These are phyloP conservation scores for Atrina japonica DNA, from an alignment of 2,888 invertebrate genomes.

Conservation along the genomic window DNA sequence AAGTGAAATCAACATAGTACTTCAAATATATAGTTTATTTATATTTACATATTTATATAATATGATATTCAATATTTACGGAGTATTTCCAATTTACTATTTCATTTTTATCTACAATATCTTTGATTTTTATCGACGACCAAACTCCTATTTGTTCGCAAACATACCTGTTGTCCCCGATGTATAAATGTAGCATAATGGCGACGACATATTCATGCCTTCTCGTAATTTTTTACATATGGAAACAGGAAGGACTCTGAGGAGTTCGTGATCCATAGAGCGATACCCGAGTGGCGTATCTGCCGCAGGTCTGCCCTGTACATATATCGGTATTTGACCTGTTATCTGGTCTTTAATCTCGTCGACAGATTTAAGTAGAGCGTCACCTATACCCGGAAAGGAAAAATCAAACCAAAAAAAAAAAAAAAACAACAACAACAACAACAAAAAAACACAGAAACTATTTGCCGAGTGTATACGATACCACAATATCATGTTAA, in stretches of 20 bases:
- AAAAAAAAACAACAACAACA: not conserved
- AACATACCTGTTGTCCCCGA: constrained; percentile 83
- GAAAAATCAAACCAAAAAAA: too few species aligned
- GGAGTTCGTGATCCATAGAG: constrained; percentile 52
- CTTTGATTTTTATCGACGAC: too few species aligned
- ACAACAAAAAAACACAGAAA: constrained; percentile 5
- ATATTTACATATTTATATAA: too few species aligned
- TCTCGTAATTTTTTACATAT: constrained; percentile 39
- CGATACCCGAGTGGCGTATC: constrained; percentile 45
- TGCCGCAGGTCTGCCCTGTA: constrained; percentile 42
- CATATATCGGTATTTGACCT: constrained; percentile 44
- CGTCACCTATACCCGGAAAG: not conserved
- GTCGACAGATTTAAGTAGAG: not conserved
- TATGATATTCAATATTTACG: too few species aligned
- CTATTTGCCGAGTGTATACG: not conserved
- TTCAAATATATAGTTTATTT: too few species aligned
- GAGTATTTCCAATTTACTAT: too few species aligned
- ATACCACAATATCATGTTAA: not conserved
- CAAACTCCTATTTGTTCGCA: too few species aligned
- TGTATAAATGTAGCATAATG: constrained; percentile 95
- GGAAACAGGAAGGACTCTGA: constrained; percentile 33
- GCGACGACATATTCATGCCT: constrained; percentile 50
- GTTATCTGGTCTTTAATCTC: constrained; percentile 8
- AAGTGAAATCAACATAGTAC: too few species aligned
- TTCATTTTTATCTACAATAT: too few species aligned